phyloP scores from a whole-genome alignment of 2,797 vertebrate species.

The Sebastolobus altivelis region DNA sequence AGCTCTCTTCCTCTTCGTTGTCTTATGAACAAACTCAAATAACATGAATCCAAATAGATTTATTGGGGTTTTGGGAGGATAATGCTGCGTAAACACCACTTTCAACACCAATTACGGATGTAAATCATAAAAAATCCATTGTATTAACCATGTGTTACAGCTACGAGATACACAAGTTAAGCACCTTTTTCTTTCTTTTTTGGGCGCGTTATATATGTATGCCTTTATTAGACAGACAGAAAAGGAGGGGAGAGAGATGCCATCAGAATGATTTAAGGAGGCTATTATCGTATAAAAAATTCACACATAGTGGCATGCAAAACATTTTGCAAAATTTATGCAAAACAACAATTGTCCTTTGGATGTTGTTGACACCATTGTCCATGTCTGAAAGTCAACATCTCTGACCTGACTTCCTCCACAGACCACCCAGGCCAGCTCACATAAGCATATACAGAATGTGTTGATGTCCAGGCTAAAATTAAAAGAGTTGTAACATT shows the following conservation, averaged over 20 bases:
- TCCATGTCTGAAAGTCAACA: constrained; percentile 11
- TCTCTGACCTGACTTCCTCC: not conserved
- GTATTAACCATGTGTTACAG: not conserved
- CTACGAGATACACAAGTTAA: not conserved
- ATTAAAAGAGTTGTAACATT: constrained; percentile 29
- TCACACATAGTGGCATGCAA: not conserved
- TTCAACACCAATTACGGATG: not conserved
- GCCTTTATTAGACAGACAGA: not conserved
- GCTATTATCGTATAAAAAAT: not conserved
- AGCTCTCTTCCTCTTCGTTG: not conserved
- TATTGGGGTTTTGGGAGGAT: not conserved
- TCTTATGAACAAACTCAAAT: not conserved
- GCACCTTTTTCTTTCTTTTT: not conserved
- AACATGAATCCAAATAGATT: not conserved
- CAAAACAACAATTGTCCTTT: not conserved
- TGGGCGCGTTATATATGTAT: not conserved
- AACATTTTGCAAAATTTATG: not conserved
- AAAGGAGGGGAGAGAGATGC: too few relatives aligned
- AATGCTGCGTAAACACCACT: not conserved
- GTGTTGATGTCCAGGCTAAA: constrained; percentile 17
- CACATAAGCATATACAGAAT: not conserved
- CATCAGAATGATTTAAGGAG: not conserved
- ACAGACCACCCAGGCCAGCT: not conserved
- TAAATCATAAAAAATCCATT: not conserved
- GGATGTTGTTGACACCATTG: not conserved